phyloP scores from a whole-genome alignment of 2,797 vertebrate genomes.

The Parotocinclus haroldoi region DNA sequence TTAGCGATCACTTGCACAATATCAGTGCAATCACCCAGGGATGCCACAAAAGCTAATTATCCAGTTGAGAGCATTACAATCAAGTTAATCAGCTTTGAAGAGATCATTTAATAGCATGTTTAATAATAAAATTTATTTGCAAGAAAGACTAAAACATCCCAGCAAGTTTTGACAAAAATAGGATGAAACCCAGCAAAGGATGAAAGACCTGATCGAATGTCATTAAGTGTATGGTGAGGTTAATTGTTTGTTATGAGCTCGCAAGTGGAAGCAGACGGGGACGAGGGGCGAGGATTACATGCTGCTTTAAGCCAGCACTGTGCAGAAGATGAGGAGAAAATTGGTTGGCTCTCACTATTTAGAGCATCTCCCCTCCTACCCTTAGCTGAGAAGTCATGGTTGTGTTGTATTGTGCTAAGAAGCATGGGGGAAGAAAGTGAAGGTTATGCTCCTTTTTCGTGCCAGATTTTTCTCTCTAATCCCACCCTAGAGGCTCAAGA shows the following conservation, averaged over 20 bases:
- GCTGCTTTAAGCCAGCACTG: conserved; percentile 51
- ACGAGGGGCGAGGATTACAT: conserved; percentile 56
- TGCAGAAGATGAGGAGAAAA: conserved; percentile 41
- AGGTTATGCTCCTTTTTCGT: conserved; percentile 67
- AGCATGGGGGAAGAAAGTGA: conserved; percentile 61
- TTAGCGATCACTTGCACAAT: conserved; percentile 13
- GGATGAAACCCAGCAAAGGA: conserved; percentile 45
- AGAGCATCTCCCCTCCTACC: conserved; percentile 44
- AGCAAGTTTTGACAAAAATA: conserved; percentile 39
- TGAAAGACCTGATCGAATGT: conserved; percentile 51
- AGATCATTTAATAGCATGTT: conserved; percentile 45
- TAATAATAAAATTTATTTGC: conserved; percentile 53
- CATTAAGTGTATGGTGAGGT: conserved; percentile 57
- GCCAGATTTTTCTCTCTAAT: conserved; percentile 42
- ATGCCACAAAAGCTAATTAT: conserved; percentile 52
- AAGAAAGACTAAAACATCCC: conserved; percentile 31
- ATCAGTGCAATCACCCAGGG: conserved; percentile 47
- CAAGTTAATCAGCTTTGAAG: conserved; percentile 61
- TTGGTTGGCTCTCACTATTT: conserved; percentile 50
- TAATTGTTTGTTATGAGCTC: conserved; percentile 57
- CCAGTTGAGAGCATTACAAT: conserved; percentile 58
- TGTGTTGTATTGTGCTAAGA: conserved; percentile 47
- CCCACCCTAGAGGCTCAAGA: conserved; percentile 42
- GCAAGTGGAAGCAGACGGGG: conserved; percentile 44
- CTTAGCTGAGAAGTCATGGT: conserved; percentile 41